Percentiles rank a stretch among this genome's conserved stretches.
These are phyloP conservation scores for Arothron firmamentum DNA, from an alignment of 2,113 vertebrate genomes.

Conservation along the genomic window DNA sequence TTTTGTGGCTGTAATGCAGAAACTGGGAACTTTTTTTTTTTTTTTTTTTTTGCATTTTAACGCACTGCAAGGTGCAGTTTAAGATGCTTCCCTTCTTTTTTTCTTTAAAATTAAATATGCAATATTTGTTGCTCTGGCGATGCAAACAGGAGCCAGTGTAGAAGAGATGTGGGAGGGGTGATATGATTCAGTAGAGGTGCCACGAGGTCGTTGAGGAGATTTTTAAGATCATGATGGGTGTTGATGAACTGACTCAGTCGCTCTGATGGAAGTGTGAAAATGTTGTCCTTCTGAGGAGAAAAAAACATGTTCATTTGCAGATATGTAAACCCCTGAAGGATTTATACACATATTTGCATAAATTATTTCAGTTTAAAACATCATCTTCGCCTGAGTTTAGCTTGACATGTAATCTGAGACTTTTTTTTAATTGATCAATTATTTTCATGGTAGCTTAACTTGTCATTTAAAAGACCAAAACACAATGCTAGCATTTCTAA, in stretches of 20 bases:
- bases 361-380: too few relatives aligned
- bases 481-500: too few relatives aligned
- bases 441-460: too few relatives aligned
- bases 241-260: conserved; percentile 36
- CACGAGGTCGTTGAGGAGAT: conserved; percentile 33
- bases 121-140: conserved; percentile 37
- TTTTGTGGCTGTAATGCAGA: background rate
- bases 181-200: conserved; percentile 49
- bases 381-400: too few relatives aligned
- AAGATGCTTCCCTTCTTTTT: too few relatives aligned
- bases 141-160: conserved; percentile 27
- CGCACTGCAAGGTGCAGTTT: too few relatives aligned
- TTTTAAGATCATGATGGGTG: conserved; percentile 32
- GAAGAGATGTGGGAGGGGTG: conserved; percentile 55
- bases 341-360: background rate
- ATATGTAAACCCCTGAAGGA: background rate
- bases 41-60: background rate
- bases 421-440: too few relatives aligned
- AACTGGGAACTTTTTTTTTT: background rate
- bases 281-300: background rate
- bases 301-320: background rate
- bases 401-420: too few relatives aligned
- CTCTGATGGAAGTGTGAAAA: conserved; percentile 20
- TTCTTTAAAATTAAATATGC: conserved; percentile 8
- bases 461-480: too few relatives aligned